Conservation (phyloP, 2,797 vertebrate species). For the Iguana delicatissima region DNA sequence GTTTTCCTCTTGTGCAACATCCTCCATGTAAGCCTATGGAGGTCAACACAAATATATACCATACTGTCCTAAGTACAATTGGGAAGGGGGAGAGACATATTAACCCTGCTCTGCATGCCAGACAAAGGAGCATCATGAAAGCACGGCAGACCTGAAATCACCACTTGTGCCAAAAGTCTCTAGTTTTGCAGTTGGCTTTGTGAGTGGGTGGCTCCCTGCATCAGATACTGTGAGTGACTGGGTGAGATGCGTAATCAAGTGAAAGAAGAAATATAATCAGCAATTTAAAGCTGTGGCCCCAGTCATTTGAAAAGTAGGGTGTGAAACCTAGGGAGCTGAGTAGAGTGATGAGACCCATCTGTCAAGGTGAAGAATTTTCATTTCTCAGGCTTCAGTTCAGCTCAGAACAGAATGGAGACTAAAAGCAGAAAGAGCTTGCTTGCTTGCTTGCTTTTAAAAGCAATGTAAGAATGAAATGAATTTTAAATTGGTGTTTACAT, state of each 20-base stretch:
- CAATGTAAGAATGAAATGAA: not conserved
- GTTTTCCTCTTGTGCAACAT: not conserved
- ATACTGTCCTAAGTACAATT: not conserved
- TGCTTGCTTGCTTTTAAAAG: not conserved
- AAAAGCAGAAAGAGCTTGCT: not conserved
- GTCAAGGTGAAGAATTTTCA: slow-evolving; percentile 32
- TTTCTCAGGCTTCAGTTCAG: slow-evolving; percentile 52
- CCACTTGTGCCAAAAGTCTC: not conserved
- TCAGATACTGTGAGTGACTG: too few relatives aligned
- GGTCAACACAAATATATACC: not conserved
- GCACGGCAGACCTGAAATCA: not conserved
- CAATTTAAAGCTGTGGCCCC: not conserved
- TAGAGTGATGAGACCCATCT: not conserved
- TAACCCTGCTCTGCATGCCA: not conserved
- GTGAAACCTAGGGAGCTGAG: slow-evolving; percentile 27
- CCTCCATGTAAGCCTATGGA: not conserved
- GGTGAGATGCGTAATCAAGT: slow-evolving; percentile 1
- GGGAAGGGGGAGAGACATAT: not conserved
- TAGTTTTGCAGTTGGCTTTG: not conserved
- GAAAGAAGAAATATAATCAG: slow-evolving; percentile 21
- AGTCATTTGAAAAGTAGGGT: slow-evolving; percentile 16
- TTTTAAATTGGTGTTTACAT: too few relatives aligned
- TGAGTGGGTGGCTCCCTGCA: too few relatives aligned
- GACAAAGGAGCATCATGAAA: not conserved
- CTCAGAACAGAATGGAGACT: not conserved